A percentile compares a stretch with the other conserved stretches of the same genome.
Conservation (phyloP, 2,113 vertebrate genomes). For the Anoura caudifer region DNA sequence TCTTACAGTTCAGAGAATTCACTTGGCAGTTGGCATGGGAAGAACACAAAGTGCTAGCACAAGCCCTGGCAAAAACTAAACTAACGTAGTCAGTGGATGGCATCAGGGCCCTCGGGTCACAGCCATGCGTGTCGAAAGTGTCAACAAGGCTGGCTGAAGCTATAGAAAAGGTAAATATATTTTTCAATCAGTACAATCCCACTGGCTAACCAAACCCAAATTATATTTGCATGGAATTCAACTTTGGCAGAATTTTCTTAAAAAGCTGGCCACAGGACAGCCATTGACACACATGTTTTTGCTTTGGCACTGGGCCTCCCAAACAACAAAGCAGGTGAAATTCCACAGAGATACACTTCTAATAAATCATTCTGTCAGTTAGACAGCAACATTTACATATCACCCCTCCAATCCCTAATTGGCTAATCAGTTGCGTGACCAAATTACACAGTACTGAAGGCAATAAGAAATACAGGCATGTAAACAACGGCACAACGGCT, state of each 20-base stretch:
- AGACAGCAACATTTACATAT: conserved; percentile 56
- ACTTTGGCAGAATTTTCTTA: neutral
- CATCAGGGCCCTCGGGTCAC: neutral
- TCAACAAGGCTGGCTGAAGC: neutral
- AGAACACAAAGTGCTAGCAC: neutral
- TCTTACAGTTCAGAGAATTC: neutral
- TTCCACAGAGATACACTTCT: neutral
- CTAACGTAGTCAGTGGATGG: neutral
- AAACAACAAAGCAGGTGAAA: conserved; percentile 58
- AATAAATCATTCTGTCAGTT: conserved; percentile 62
- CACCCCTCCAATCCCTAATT: conserved; percentile 42
- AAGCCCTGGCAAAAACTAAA: neutral
- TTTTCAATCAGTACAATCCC: neutral
- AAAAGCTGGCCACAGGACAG: neutral
- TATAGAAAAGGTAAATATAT: neutral
- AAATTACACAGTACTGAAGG: conserved; percentile 53
- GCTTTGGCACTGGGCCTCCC: conserved; percentile 21
- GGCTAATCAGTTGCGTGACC: conserved; percentile 56
- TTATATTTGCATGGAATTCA: neutral
- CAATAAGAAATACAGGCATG: conserved; percentile 25
- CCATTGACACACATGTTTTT: conserved; percentile 2
- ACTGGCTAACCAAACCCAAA: neutral
- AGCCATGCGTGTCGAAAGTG: neutral
- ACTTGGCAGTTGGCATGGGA: neutral
- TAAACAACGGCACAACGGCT: conserved; percentile 35